Evolutionary conservation across 2,113 vertebrate genomes (phyloP).

Genomic region (Sarotherodon lohbergeri): DNA sequence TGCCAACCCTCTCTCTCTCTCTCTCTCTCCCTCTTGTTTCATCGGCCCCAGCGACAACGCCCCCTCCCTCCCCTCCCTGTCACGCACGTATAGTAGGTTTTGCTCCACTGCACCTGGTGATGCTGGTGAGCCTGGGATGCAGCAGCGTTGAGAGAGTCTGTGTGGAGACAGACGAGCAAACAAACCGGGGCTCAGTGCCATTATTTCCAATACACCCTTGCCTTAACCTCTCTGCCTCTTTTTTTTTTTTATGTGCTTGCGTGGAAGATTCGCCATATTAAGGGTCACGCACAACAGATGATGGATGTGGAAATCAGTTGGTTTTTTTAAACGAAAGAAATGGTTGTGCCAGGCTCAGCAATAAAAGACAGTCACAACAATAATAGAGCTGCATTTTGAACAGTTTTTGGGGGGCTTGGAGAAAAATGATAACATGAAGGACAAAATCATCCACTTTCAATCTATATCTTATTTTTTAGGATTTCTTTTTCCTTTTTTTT

Average conservation of each 20-base stretch:
- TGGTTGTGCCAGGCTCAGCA: neutral
- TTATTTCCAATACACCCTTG: conserved; percentile 2
- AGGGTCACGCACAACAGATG: neutral
- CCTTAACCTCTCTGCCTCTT: neutral
- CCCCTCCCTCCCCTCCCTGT: neutral
- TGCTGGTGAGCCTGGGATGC: conserved; percentile 42
- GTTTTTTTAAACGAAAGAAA: neutral
- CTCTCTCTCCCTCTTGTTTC: neutral
- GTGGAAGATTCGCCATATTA: neutral
- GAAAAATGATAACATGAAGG: neutral
- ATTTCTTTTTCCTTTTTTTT: neutral
- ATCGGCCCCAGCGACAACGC: conserved; percentile 41
- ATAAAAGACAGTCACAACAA: neutral
- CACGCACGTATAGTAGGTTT: conserved; percentile 31
- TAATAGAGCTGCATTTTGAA: neutral
- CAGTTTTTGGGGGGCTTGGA: neutral
- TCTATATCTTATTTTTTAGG: neutral
- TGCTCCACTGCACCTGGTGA: conserved; percentile 63
- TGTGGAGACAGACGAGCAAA: conserved; percentile 22
- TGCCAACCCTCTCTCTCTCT: neutral
- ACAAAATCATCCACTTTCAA: neutral
- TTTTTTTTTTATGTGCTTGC: neutral
- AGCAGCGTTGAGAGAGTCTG: conserved; percentile 6
- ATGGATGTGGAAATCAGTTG: neutral
- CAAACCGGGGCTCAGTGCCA: neutral